Evolutionary conservation across 2,797 vertebrate species (phyloP).

Genomic region (Anableps anableps): DNA sequence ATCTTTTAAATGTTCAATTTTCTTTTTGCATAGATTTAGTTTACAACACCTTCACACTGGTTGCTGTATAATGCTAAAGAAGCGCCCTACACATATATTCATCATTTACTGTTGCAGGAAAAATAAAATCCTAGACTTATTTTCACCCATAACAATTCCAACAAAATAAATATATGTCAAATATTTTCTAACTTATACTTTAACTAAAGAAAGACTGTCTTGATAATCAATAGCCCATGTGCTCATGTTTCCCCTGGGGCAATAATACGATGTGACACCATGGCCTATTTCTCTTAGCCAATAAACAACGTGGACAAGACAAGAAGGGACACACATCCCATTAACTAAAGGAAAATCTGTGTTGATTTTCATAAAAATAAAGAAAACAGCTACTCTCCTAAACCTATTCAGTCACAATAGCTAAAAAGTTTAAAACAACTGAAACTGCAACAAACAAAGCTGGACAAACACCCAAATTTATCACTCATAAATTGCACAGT

Average conservation of each 20-base stretch:
- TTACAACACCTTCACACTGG: neutral
- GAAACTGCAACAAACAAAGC: neutral
- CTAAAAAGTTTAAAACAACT: neutral
- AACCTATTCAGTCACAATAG: neutral
- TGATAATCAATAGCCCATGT: neutral
- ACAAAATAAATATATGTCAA: neutral
- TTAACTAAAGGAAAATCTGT: neutral
- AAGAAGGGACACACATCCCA: neutral
- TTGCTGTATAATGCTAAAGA: neutral
- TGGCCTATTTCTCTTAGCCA: neutral
- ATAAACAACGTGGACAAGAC: neutral
- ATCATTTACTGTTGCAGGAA: too few species aligned
- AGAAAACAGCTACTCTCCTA: neutral
- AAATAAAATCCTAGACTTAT: neutral
- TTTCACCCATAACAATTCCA: neutral
- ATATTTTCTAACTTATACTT: neutral
- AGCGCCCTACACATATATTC: neutral
- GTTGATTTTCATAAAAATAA: neutral
- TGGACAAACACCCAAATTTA: neutral
- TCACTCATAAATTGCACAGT: neutral
- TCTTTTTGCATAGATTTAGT: neutral
- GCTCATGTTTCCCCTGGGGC: neutral
- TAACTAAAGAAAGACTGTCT: neutral
- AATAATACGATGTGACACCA: neutral
- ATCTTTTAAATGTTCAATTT: neutral